Conservation (phyloP, 2,888 invertebrate species). For the Coleophora deauratella region DNA sequence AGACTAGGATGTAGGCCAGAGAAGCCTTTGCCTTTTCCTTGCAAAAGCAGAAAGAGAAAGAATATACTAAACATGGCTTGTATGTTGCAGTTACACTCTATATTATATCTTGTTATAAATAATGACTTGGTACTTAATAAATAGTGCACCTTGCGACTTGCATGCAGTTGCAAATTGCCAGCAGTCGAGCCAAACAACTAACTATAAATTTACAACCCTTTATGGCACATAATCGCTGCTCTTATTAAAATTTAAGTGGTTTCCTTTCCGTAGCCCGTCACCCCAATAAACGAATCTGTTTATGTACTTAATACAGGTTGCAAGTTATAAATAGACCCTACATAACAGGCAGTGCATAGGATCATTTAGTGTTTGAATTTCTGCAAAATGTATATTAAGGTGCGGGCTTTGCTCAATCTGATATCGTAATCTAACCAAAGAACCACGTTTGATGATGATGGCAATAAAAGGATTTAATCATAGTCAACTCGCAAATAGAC, state of each 20-base stretch:
- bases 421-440: conserved; percentile 1
- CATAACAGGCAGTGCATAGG: too few relatives aligned
- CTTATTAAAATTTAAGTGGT: conserved; percentile 70
- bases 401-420: neutral
- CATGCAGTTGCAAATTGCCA: conserved; percentile 33
- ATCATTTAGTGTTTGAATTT: too few relatives aligned
- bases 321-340: neutral
- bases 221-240: conserved; percentile 65
- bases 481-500: conserved; percentile 10
- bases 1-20: too few relatives aligned
- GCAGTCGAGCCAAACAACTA: conserved; percentile 45
- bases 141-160: too few relatives aligned
- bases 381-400: too few relatives aligned
- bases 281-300: conserved; percentile 38
- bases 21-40: too few relatives aligned
- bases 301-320: conserved; percentile 20
- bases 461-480: conserved; percentile 3
- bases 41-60: too few relatives aligned
- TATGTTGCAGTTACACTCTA: too few relatives aligned
- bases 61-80: too few relatives aligned
- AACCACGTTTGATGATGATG: conserved; percentile 1
- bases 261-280: conserved; percentile 52
- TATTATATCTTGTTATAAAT: too few relatives aligned
- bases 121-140: too few relatives aligned
- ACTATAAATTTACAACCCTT: conserved; percentile 67